phyloP scores from a whole-genome alignment of 2,888 invertebrate genomes.

The Drosophila demipolita region DNA sequence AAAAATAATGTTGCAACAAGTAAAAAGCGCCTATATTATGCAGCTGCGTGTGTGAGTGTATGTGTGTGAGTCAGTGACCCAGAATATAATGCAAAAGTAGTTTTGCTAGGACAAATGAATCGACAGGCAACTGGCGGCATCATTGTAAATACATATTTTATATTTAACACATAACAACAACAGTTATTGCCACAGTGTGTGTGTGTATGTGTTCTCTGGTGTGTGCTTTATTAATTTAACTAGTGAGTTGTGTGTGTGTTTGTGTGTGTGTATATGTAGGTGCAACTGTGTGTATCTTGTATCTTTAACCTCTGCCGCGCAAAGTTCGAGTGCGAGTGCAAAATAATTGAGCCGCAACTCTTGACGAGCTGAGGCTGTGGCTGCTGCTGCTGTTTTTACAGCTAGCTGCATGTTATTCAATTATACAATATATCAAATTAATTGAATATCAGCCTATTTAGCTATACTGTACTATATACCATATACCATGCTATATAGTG shows the following conservation, averaged over 20 bases:
- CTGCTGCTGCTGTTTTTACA: constrained; percentile 12
- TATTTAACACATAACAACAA: constrained; percentile 28
- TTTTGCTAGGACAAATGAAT: constrained; percentile 52
- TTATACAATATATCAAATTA: constrained; percentile 53
- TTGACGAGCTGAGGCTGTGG: constrained; percentile 16
- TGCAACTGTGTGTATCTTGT: constrained; percentile 52
- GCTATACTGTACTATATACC: neutral
- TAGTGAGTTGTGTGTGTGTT: constrained; percentile 7
- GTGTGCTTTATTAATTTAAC: constrained; percentile 59
- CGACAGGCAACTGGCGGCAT: constrained; percentile 28
- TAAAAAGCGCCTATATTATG: constrained; percentile 40
- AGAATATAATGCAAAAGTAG: constrained; percentile 74
- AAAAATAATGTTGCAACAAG: constrained; percentile 43
- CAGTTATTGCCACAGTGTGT: constrained; percentile 9
- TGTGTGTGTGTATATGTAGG: constrained; percentile 10
- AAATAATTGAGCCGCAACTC: constrained; percentile 65
- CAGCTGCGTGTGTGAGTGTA: constrained; percentile 12
- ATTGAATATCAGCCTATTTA: constrained; percentile 44
- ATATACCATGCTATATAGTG: neutral
- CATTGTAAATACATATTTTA: constrained; percentile 50
- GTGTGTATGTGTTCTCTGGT: constrained; percentile 16
- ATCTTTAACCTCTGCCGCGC: constrained; percentile 71
- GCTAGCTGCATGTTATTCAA: constrained; percentile 51
- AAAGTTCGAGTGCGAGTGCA: constrained; percentile 76
- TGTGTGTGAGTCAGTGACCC: constrained; percentile 71